Evolutionary conservation across 2,113 vertebrate species (phyloP).

Genomic region (Naja naja): DNA sequence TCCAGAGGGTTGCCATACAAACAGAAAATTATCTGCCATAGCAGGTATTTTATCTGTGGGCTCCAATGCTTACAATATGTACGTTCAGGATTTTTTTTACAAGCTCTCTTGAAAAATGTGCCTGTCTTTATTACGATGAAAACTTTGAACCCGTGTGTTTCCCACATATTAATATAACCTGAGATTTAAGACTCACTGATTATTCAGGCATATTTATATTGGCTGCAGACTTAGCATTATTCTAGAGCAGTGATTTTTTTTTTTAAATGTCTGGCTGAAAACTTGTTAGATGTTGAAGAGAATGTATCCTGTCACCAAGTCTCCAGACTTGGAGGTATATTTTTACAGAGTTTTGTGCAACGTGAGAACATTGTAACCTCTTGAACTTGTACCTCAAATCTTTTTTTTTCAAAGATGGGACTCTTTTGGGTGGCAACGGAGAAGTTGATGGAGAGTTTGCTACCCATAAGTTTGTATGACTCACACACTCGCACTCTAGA

Average conservation of each 20-base stretch:
- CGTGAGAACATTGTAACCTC: background rate
- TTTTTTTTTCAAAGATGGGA: background rate
- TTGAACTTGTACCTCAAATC: background rate
- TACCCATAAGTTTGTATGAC: background rate
- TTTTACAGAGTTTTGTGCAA: background rate
- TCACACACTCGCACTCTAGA: background rate
- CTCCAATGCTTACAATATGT: background rate
- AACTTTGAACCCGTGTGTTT: too few species aligned
- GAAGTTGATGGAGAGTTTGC: background rate
- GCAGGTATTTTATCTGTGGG: background rate
- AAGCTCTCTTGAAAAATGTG: background rate
- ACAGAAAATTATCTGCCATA: background rate
- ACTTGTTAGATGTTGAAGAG: background rate
- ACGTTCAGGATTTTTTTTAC: background rate
- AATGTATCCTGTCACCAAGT: background rate
- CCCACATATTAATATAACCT: background rate
- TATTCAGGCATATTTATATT: background rate
- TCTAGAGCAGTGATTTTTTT: background rate
- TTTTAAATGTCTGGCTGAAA: background rate
- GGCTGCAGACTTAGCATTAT: background rate
- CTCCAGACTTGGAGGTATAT: background rate
- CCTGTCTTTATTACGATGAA: background rate
- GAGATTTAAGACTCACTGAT: background rate
- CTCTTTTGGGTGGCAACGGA: background rate
- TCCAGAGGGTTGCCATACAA: background rate